Evolutionary conservation across 2,888 invertebrate genomes (phyloP).

Genomic region (Eupithecia pulchellata): DNA sequence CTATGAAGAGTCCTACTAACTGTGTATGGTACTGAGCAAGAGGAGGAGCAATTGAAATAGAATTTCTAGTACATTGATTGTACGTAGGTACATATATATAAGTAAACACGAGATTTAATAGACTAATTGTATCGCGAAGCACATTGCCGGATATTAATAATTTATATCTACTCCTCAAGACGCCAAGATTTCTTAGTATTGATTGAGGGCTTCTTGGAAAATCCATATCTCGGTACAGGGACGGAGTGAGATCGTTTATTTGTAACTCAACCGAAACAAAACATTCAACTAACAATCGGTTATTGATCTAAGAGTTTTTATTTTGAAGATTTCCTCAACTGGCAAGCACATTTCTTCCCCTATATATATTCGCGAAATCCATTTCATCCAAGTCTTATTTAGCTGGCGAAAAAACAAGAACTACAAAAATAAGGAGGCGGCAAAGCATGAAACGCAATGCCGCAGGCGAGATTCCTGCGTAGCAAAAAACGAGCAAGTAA

Average conservation of each 20-base stretch:
- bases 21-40: background rate
- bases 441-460: slow-evolving; percentile 68
- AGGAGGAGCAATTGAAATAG: background rate
- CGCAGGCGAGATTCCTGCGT: slow-evolving; percentile 74
- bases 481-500: slow-evolving; percentile 74
- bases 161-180: slow-evolving; percentile 56
- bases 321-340: background rate
- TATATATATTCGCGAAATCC: slow-evolving; percentile 1
- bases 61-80: background rate
- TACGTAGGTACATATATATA: background rate
- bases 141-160: slow-evolving; percentile 73
- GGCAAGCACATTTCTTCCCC: background rate
- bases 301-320: background rate
- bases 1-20: background rate
- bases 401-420: slow-evolving; percentile 31
- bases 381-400: slow-evolving; percentile 14
- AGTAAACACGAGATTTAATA: slow-evolving; percentile 51
- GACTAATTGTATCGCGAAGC: slow-evolving; percentile 50
- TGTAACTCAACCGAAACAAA: background rate
- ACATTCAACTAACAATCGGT: background rate
- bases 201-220: slow-evolving; percentile 1
- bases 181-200: slow-evolving; percentile 35
- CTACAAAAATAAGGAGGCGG: slow-evolving; percentile 55
- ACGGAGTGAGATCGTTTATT: background rate
- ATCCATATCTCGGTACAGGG: background rate